Percentiles rank a stretch among this genome's conserved stretches.
Evolutionary conservation across 2,888 invertebrate species (phyloP).

Genomic region (Callyntrura sp.): DNA sequence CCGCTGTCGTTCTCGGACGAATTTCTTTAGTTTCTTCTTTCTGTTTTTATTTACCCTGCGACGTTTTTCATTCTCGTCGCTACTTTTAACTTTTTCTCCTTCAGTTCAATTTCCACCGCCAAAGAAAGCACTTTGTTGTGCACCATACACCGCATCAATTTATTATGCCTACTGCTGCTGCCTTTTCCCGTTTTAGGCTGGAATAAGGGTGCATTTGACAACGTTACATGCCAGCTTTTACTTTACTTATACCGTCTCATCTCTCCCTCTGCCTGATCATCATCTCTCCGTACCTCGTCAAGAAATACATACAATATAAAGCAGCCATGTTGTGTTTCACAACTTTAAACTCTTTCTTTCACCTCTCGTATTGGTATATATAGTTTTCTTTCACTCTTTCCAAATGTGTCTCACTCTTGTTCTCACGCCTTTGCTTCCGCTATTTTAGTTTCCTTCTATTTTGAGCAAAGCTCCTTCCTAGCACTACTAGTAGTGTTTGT

Average conservation of each 20-base stretch:
- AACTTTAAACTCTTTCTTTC: neutral
- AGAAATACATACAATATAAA: neutral
- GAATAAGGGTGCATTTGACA: neutral
- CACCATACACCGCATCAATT: constrained; percentile 67
- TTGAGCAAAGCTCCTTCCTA: neutral
- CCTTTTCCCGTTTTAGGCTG: neutral
- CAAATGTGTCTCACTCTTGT: neutral
- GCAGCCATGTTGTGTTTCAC: neutral
- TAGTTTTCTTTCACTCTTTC: neutral
- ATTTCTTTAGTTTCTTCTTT: neutral
- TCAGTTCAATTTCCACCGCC: constrained; percentile 11
- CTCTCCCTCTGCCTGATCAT: constrained; percentile 21
- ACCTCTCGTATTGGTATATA: neutral
- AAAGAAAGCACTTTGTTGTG: constrained; percentile 56
- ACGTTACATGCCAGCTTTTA: constrained; percentile 10
- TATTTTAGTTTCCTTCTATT: neutral
- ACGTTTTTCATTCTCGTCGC: neutral
- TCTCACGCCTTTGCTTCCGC: constrained; percentile 16
- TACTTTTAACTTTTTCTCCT: constrained; percentile 1
- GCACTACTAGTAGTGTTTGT: neutral
- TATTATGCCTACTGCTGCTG: constrained; percentile 48
- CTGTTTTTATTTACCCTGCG: constrained; percentile 20
- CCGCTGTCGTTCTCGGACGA: neutral
- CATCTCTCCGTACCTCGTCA: neutral
- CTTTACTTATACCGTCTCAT: neutral